These are phyloP conservation scores for Hucho hucho DNA, from an alignment of 2,113 vertebrate species.

Conservation along the genomic window DNA sequence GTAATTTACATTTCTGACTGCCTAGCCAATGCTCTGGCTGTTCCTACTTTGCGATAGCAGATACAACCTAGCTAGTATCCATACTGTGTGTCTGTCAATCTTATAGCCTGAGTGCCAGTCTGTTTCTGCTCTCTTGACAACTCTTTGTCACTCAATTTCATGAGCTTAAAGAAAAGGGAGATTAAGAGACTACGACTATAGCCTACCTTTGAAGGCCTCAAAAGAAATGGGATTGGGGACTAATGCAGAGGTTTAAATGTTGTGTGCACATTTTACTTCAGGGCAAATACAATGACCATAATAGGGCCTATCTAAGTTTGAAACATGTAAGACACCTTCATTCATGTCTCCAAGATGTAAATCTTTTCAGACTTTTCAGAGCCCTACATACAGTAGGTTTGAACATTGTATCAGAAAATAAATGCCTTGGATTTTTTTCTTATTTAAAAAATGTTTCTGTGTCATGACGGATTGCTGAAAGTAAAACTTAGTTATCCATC, in stretches of 20 bases:
- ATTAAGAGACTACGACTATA: neutral
- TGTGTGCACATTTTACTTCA: neutral
- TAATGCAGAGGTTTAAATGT: neutral
- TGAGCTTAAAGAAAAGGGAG: neutral
- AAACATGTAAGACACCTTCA: neutral
- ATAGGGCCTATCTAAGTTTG: neutral
- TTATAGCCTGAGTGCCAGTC: neutral
- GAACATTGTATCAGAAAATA: conserved; percentile 2
- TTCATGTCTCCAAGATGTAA: neutral
- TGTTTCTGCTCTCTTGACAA: too few species aligned
- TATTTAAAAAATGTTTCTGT: neutral
- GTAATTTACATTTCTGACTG: neutral
- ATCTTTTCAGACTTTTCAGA: neutral
- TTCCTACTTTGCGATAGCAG: neutral
- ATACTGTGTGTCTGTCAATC: neutral
- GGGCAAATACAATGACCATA: neutral
- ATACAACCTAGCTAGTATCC: neutral
- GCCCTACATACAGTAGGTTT: neutral
- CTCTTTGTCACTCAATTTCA: neutral
- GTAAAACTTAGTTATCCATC: too few species aligned
- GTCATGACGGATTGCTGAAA: too few species aligned
- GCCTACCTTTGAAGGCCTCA: too few species aligned
- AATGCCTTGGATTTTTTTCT: conserved; percentile 1
- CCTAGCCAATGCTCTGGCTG: too few species aligned
- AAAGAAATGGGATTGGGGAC: too few species aligned